Evolutionary conservation across 35 echinoderm and acorn worm species (phyloP).

Genomic region (Ophioderma brevispina): DNA sequence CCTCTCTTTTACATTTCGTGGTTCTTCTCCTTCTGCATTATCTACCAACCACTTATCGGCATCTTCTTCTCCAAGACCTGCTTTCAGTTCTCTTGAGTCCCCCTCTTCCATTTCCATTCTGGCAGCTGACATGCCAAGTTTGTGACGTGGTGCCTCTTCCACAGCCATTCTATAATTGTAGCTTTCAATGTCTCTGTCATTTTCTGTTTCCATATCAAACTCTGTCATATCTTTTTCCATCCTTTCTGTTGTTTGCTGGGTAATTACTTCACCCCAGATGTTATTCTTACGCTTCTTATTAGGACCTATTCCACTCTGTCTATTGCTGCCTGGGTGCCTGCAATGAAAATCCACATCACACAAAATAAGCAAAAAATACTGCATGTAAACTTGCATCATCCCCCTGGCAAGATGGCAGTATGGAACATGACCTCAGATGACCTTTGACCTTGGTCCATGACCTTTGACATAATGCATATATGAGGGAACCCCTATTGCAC

Average conservation of each 20-base stretch:
- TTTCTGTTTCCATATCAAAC: constrained; percentile 58
- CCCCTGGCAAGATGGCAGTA: too few species aligned
- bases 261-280: constrained; percentile 79
- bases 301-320: not conserved
- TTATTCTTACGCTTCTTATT: constrained; percentile 61
- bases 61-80: constrained; percentile 49
- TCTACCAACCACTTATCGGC: constrained; percentile 71
- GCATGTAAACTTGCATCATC: too few species aligned
- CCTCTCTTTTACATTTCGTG: not conserved
- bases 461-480: too few species aligned
- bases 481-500: too few species aligned
- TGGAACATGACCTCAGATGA: too few species aligned
- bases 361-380: too few species aligned
- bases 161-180: constrained; percentile 59
- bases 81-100: constrained; percentile 19
- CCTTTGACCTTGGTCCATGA: too few species aligned
- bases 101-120: constrained; percentile 1
- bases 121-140: constrained; percentile 35
- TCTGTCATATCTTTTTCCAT: constrained; percentile 64
- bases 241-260: constrained; percentile 63
- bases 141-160: constrained; percentile 5
- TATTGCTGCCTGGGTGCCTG: not conserved
- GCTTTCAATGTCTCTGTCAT: constrained; percentile 71
- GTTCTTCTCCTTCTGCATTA: not conserved
- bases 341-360: too few species aligned